These are phyloP conservation scores for Cyprinodon brontotheroides DNA, from an alignment of 2,113 vertebrate species.

Conservation along the genomic window DNA sequence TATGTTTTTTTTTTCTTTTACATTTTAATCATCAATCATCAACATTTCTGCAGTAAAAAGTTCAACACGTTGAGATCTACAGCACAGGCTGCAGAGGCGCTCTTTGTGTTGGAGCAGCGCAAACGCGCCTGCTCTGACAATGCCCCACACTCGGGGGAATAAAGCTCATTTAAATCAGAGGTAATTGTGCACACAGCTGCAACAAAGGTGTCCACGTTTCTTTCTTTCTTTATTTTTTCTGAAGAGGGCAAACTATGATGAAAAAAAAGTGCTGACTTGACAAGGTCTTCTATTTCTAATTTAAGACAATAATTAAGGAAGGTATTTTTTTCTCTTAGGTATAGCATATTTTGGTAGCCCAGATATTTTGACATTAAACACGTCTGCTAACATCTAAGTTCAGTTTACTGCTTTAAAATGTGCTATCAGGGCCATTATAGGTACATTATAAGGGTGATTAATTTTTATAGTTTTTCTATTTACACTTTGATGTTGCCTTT, in stretches of 20 bases:
- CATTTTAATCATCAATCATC: not conserved
- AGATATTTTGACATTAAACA: too few relatives aligned
- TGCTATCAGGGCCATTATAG: too few relatives aligned
- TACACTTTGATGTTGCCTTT: not conserved
- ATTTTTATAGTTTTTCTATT: not conserved
- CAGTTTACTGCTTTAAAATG: not conserved
- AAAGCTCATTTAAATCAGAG: constrained; percentile 40
- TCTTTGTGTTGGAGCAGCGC: constrained; percentile 50
- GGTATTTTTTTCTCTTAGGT: not conserved
- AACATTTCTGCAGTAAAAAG: not conserved
- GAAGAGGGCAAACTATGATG: not conserved
- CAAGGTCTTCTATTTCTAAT: not conserved
- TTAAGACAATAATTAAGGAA: not conserved
- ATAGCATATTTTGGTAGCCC: not conserved
- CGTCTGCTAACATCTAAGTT: not conserved
- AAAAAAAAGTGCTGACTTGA: not conserved
- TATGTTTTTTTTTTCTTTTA: not conserved
- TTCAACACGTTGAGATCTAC: constrained; percentile 18
- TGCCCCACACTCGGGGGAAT: constrained; percentile 8
- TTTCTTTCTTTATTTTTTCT: constrained; percentile 2
- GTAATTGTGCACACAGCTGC: constrained; percentile 46
- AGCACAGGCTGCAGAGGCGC: constrained; percentile 23
- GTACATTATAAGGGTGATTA: too few relatives aligned
- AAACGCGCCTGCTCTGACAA: constrained; percentile 27
- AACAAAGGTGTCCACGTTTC: constrained; percentile 22